phyloP scores from a whole-genome alignment of 2,888 invertebrate genomes.

The Drosophila percnosoma region DNA sequence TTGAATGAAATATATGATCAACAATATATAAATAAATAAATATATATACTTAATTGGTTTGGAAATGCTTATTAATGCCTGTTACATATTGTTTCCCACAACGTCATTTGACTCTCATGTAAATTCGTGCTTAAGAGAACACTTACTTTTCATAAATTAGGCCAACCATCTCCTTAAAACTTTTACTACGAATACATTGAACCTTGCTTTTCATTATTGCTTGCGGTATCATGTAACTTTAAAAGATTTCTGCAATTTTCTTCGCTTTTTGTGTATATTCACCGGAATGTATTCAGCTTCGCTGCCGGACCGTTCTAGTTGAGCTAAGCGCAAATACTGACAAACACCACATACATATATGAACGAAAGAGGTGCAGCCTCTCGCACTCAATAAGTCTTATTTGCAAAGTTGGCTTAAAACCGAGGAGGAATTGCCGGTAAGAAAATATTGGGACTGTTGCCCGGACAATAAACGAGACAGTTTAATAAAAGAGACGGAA shows the following conservation, averaged over 20 bases:
- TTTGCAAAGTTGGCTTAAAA: conserved; percentile 50
- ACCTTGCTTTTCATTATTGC: conserved; percentile 80
- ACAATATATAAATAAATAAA: neutral
- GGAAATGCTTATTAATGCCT: neutral
- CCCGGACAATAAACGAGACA: conserved; percentile 31
- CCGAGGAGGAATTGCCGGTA: conserved; percentile 38
- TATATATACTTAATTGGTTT: neutral
- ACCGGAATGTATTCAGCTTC: neutral
- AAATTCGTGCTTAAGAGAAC: neutral
- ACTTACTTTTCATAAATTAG: conserved; percentile 81
- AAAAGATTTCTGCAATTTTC: conserved; percentile 10
- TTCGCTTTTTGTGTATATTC: neutral
- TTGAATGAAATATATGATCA: neutral
- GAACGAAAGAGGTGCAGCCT: conserved; percentile 46
- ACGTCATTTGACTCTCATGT: neutral
- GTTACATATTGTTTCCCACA: neutral
- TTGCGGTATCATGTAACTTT: neutral
- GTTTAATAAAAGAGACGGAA: conserved; percentile 49
- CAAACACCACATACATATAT: conserved; percentile 37
- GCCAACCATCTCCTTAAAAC: conserved; percentile 81
- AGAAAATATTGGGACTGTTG: conserved; percentile 23
- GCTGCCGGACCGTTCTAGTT: conserved; percentile 41
- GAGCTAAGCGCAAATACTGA: conserved; percentile 51
- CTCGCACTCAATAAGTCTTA: conserved; percentile 35
- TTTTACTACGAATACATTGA: conserved; percentile 82